Evolutionary conservation across 37 sponge, comb jelly and placozoan genomes (phyloP).

Genomic region (Spongilla lacustris): DNA sequence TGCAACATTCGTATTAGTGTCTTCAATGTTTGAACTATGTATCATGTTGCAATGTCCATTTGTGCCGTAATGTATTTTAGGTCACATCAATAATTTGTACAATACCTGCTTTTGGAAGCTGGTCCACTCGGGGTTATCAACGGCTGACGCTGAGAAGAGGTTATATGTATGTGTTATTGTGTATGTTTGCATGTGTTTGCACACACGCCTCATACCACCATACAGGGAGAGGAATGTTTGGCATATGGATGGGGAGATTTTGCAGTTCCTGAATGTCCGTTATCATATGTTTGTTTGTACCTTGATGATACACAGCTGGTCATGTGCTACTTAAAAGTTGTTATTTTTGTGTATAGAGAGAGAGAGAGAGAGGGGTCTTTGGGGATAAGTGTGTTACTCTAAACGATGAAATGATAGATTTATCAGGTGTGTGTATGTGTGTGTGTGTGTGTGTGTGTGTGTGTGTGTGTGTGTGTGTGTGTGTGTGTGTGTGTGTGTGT

Average conservation of each 20-base stretch:
- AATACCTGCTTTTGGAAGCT: slow-evolving; percentile 97
- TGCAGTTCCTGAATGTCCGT: too few relatives aligned
- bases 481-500: slow-evolving; percentile 20
- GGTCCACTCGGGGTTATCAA: slow-evolving; percentile 78
- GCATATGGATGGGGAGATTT: too few relatives aligned
- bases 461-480: slow-evolving; percentile 16
- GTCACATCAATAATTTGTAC: slow-evolving; percentile 96
- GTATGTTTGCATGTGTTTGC: background rate
- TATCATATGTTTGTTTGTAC: too few relatives aligned
- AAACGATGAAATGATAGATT: background rate
- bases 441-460: slow-evolving; percentile 22
- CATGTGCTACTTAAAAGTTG: too few relatives aligned
- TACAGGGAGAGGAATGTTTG: too few relatives aligned
- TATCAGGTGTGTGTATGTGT: slow-evolving; percentile 12
- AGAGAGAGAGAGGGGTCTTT: too few relatives aligned
- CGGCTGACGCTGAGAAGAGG: slow-evolving; percentile 66
- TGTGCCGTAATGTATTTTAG: slow-evolving; percentile 19
- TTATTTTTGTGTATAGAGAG: too few relatives aligned
- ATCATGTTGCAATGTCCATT: background rate
- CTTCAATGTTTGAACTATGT: too few relatives aligned
- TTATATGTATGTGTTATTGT: slow-evolving; percentile 53
- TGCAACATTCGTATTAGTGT: too few relatives aligned
- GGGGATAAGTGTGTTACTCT: background rate
- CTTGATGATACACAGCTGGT: too few relatives aligned
- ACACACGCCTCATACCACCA: too few relatives aligned